A percentile compares a stretch with the other conserved stretches of the same genome.
Evolutionary conservation across 2,113 vertebrate genomes (phyloP).

Genomic region (Phrynocephalus versicolor): DNA sequence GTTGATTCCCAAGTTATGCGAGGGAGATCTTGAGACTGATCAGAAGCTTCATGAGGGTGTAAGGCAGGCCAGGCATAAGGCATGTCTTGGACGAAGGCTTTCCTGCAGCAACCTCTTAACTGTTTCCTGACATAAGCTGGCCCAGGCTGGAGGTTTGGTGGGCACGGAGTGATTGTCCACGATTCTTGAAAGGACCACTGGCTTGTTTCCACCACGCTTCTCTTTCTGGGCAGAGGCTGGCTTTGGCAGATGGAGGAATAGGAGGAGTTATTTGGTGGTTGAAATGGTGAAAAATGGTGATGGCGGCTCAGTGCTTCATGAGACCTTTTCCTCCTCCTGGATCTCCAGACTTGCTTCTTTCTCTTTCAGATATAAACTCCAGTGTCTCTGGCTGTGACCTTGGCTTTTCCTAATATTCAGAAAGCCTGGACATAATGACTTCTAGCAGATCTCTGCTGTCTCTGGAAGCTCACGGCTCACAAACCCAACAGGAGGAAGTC

Average conservation of each 20-base stretch:
- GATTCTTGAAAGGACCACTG: neutral
- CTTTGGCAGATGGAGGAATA: neutral
- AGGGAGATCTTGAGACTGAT: neutral
- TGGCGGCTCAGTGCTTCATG: neutral
- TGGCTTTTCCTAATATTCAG: neutral
- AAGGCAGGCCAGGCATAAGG: neutral
- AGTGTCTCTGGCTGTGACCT: neutral
- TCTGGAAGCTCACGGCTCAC: neutral
- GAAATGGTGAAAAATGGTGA: neutral
- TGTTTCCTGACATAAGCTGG: neutral
- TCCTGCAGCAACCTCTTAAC: no score
- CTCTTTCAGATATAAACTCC: neutral
- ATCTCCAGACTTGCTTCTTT: neutral
- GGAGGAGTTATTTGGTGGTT: neutral
- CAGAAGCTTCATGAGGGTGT: neutral
- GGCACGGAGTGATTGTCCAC: neutral
- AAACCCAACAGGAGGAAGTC: neutral
- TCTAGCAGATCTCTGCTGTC: no score
- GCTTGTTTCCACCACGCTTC: neutral
- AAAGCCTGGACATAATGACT: neutral
- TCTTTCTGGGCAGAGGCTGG: neutral
- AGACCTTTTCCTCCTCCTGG: neutral
- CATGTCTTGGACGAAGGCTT: neutral
- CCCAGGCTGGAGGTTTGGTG: neutral
- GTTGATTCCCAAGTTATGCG: neutral